Evolutionary conservation across 2,797 vertebrate genomes (phyloP).

Genomic region (Pteropus rufus): DNA sequence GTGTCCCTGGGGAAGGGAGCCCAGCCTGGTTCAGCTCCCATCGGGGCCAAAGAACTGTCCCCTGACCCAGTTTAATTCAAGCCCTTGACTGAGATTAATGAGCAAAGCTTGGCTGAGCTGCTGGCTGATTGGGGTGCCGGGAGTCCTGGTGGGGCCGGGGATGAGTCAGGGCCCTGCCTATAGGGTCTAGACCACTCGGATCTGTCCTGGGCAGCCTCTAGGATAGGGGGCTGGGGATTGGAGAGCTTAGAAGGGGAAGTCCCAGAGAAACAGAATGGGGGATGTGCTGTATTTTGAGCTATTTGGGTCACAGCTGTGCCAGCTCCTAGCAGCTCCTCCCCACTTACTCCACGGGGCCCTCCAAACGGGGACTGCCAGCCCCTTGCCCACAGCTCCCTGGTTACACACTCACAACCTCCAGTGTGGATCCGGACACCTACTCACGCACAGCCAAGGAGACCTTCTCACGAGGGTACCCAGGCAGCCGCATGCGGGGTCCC

Average conservation of each 20-base stretch:
- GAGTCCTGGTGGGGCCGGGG: background rate
- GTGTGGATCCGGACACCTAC: background rate
- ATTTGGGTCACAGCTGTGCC: conserved; percentile 78
- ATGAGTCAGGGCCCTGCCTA: background rate
- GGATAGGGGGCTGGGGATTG: background rate
- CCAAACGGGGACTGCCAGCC: background rate
- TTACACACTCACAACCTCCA: conserved; percentile 48
- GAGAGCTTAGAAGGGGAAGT: background rate
- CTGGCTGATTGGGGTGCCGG: background rate
- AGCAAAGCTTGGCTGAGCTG: background rate
- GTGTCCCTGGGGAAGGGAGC: background rate
- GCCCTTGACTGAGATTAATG: conserved; percentile 62
- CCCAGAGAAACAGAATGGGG: background rate
- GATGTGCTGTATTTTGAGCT: conserved; percentile 35
- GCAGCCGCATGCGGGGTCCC: background rate
- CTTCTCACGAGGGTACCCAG: background rate
- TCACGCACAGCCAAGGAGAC: background rate
- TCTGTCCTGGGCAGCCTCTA: background rate
- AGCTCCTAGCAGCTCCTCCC: conserved; percentile 44
- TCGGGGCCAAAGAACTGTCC: background rate
- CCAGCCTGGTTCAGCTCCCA: background rate
- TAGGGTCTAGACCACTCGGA: background rate
- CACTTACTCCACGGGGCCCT: background rate
- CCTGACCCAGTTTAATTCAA: conserved; percentile 70
- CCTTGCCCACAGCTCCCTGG: background rate